These are phyloP conservation scores for Otis tarda DNA, from an alignment of 2,113 vertebrate genomes.

Conservation along the genomic window DNA sequence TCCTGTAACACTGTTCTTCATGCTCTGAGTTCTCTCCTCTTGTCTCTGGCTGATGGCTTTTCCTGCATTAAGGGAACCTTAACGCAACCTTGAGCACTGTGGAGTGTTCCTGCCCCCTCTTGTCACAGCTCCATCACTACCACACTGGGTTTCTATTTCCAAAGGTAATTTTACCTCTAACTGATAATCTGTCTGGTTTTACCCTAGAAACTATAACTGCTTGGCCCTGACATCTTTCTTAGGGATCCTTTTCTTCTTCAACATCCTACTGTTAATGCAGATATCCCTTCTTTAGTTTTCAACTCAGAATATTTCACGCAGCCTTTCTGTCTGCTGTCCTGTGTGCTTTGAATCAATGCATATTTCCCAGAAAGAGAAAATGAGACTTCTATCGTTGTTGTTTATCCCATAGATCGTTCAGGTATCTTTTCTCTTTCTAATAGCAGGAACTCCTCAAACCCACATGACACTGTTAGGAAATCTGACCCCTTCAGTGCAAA, in stretches of 20 bases:
- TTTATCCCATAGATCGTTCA: neutral
- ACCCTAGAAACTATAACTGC: neutral
- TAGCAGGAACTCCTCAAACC: neutral
- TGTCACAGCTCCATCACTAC: conserved; percentile 2
- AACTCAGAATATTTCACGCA: neutral
- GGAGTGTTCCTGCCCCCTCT: conserved; percentile 29
- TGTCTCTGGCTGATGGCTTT: neutral
- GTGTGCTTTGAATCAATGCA: accelerated
- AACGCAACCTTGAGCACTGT: neutral
- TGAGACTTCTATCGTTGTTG: neutral
- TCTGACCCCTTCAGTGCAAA: no score
- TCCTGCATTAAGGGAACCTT: neutral
- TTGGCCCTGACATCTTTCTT: neutral
- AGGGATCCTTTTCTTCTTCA: neutral
- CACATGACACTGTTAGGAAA: accelerated
- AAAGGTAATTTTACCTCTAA: neutral
- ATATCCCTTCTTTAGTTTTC: neutral
- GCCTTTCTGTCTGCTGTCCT: neutral
- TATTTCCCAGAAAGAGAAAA: neutral
- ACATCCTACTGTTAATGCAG: neutral
- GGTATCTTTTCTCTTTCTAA: neutral
- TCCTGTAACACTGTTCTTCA: neutral
- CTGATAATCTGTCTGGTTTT: neutral
- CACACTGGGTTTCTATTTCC: neutral
- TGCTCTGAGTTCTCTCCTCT: neutral